phyloP scores from a whole-genome alignment of 2,113 vertebrate species.

The Mesitornis unicolor region DNA sequence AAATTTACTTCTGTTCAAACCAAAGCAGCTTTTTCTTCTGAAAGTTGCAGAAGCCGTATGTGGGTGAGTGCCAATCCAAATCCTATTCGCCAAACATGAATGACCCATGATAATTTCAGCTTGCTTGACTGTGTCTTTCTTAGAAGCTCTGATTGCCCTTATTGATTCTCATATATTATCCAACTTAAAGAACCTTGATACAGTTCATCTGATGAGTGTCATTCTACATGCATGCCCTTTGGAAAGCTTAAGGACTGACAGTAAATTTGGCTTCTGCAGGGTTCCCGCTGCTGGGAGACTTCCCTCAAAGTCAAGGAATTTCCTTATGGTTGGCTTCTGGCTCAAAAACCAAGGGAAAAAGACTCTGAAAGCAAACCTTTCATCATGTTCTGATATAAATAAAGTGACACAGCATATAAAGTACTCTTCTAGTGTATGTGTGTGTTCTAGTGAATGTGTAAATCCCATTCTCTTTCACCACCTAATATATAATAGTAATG shows the following conservation, averaged over 20 bases:
- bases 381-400: background rate
- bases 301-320: background rate
- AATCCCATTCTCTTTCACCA: background rate
- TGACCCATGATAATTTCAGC: background rate
- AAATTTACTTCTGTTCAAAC: background rate
- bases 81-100: background rate
- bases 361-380: background rate
- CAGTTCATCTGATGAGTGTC: rapidly evolving
- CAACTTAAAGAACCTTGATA: background rate
- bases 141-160: background rate
- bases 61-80: background rate
- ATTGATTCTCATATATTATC: background rate
- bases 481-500: conserved; percentile 14
- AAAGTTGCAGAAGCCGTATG: background rate
- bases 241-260: background rate
- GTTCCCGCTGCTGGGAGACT: background rate
- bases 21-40: background rate
- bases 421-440: background rate
- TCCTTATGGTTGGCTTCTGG: background rate
- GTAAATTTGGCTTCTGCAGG: background rate
- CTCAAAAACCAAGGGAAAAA: background rate
- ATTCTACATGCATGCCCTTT: background rate
- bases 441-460: background rate
- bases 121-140: background rate
- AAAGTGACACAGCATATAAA: background rate